phyloP scores from a whole-genome alignment of 2,888 invertebrate genomes.

The Drosophila testacea region DNA sequence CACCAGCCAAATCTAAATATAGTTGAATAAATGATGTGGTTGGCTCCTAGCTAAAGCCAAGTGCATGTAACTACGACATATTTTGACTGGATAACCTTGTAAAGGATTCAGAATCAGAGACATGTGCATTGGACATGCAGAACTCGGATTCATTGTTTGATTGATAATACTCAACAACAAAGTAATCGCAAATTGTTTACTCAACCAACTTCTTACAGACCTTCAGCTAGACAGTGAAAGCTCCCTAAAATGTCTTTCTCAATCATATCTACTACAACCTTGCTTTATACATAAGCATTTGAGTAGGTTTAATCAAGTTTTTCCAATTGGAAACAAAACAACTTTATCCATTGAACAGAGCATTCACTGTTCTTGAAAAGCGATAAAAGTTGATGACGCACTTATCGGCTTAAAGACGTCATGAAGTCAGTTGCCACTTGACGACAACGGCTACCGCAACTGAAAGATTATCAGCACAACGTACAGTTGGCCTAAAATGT shows the following conservation, averaged over 20 bases:
- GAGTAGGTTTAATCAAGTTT: too few species aligned
- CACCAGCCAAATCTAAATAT: conserved; percentile 52
- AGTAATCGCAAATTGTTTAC: conserved; percentile 12
- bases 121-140: neutral
- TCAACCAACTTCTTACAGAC: conserved; percentile 1
- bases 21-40: conserved; percentile 29
- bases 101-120: conserved; percentile 25
- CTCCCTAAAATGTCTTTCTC: neutral
- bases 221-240: neutral
- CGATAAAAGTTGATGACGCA: conserved; percentile 50
- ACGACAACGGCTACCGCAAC: conserved; percentile 22
- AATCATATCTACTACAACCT: neutral
- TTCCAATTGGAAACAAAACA: neutral
- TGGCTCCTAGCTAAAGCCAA: conserved; percentile 15
- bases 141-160: conserved; percentile 36
- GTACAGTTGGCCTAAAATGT: conserved; percentile 1
- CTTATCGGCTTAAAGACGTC: conserved; percentile 46
- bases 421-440: conserved; percentile 26
- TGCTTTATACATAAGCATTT: too few species aligned
- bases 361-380: conserved; percentile 16
- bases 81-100: conserved; percentile 57
- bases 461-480: neutral
- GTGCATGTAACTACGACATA: conserved; percentile 38
- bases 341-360: neutral
- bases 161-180: conserved; percentile 31